Evolutionary conservation across 2,797 vertebrate species (phyloP).

Genomic region (Alcedo quadribrachys): DNA sequence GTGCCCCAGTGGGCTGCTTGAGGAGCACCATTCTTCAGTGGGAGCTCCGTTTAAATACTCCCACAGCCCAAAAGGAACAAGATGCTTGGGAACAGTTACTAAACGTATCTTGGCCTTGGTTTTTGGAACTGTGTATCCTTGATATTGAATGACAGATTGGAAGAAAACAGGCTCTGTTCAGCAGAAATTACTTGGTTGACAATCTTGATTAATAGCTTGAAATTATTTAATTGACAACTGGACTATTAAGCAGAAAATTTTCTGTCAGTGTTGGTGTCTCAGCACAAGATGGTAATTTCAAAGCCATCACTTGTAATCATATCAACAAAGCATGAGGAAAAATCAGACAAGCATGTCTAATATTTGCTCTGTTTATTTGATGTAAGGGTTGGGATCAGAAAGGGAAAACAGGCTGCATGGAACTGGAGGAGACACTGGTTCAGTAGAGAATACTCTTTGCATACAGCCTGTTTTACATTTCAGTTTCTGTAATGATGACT

Average conservation of each 20-base stretch:
- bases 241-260: not conserved
- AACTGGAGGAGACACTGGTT: not conserved
- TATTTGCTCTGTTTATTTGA: constrained; percentile 24
- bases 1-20: not conserved
- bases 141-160: not conserved
- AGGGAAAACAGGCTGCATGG: not conserved
- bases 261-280: not conserved
- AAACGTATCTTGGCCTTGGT: not conserved
- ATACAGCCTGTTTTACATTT: not conserved
- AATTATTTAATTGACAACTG: not conserved
- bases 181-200: not conserved
- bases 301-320: not conserved
- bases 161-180: not conserved
- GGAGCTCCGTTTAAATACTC: constrained; percentile 13
- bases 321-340: not conserved
- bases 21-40: constrained; percentile 26
- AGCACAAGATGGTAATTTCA: not conserved
- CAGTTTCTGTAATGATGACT: not conserved
- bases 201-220: not conserved
- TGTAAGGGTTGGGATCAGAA: not conserved
- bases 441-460: not conserved
- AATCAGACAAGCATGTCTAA: not conserved
- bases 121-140: not conserved
- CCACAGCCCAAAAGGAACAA: not conserved
- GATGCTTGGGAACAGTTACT: not conserved